Evolutionary conservation across 2,797 vertebrate genomes (phyloP), one percentile per base, ranked within the genome.

Genomic region (Sarcophilus harrisii): DNA sequence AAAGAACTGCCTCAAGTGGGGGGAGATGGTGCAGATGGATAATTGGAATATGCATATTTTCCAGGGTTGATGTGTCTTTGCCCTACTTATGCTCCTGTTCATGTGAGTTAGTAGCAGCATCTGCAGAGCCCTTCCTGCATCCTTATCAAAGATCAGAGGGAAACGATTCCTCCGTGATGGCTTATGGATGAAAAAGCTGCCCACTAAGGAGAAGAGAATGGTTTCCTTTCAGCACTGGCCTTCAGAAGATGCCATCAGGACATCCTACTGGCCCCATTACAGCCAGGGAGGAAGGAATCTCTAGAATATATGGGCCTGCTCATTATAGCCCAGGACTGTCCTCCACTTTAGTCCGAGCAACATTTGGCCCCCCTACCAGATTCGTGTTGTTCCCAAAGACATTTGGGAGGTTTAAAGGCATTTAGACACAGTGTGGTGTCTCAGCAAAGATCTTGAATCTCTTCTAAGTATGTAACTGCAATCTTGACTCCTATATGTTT

Each of bases 21-120:
- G 97, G 90, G 96, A 96, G 94, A 92, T 93, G 91, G 92, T 97
- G 8, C 96, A 97, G 96, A 96, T 96, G 96, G 92, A 89, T 95
- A 96, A 97, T 98, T 98, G 97, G 96, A 98, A 97, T 98, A 98
- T 97, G 94, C 96, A 98, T 97, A 60, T 91, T 96, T 96, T 97
- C 89, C 49, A 96, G 92, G 62, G 91, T 97, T 97, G 93, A 95
- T 95, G 90, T 96, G 94, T n/a, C 89, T 96, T 73, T 95, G 95
- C 94, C 96, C 96, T 95, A 96, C 91, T 97, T 97, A 96, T 97
- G 89, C 92, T 96, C 94, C 93, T 91, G 94, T 97, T 97, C 93
- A 93, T 92, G 92, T 97, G 93, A 96, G 55, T 97, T 97, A 97
- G 93, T 95, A 92, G 57, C 91, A 93, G 52, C 93, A 91, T 54